A percentile compares a stretch with the other conserved stretches of the same genome.
These are phyloP conservation scores for Lagria hirta DNA, from an alignment of 2,888 invertebrate species.

Conservation along the genomic window DNA sequence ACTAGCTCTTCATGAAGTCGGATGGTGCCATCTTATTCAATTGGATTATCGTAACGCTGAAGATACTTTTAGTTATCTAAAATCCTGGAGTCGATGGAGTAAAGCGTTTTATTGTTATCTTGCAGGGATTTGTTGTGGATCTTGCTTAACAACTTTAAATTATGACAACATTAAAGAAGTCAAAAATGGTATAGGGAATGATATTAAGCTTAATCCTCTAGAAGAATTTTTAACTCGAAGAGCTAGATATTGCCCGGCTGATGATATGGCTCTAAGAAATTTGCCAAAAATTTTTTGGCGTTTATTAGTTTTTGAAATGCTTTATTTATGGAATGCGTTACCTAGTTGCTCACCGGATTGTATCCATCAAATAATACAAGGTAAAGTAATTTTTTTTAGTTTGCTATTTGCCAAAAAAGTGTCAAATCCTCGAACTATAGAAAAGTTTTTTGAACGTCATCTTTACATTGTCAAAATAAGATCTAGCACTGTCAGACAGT, in stretches of 20 bases:
- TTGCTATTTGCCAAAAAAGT: conserved; percentile 5
- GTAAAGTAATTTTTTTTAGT: conserved; percentile 43
- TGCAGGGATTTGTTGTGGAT: conserved; percentile 54
- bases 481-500: too few species aligned
- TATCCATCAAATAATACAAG: conserved; percentile 51
- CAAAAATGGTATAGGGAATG: conserved; percentile 28
- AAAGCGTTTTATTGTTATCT: conserved; percentile 67
- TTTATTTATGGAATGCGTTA: conserved; percentile 70
- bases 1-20: conserved; percentile 62
- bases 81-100: conserved; percentile 65
- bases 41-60: conserved; percentile 61
- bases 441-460: too few species aligned
- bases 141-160: conserved; percentile 31
- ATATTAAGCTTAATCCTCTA: conserved; percentile 44
- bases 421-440: conserved; percentile 1
- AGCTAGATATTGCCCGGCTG: conserved; percentile 41
- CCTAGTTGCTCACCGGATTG: conserved; percentile 57
- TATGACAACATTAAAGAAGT: conserved; percentile 42
- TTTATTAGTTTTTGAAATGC: conserved; percentile 64
- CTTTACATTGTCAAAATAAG: too few species aligned
- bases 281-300: conserved; percentile 55
- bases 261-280: conserved; percentile 36
- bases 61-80: conserved; percentile 58
- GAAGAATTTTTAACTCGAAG: conserved; percentile 47
- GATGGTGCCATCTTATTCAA: conserved; percentile 67